Conservation (phyloP, 2,797 vertebrate species). For the Tadarida brasiliensis region DNA sequence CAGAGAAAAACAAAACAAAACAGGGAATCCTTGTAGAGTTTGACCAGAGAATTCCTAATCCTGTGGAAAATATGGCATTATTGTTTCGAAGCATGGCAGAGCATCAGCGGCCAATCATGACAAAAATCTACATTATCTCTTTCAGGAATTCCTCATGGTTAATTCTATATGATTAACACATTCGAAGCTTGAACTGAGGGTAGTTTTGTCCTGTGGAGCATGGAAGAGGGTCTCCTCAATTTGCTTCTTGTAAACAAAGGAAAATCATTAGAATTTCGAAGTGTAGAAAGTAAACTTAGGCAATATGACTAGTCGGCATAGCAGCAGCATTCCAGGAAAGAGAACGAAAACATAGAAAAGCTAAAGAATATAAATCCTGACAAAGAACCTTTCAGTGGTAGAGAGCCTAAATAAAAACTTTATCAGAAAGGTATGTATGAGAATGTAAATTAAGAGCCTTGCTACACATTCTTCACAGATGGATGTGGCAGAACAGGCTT, state of each 20-base stretch:
- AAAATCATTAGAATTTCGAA: not conserved
- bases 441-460: not conserved
- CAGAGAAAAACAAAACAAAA: not conserved
- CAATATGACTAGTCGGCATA: not conserved
- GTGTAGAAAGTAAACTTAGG: not conserved
- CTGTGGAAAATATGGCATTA: not conserved
- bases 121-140: not conserved
- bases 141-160: not conserved
- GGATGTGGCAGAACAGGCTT: not conserved
- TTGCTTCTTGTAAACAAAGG: not conserved
- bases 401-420: not conserved
- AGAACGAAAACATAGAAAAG: not conserved
- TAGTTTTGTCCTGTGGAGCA: not conserved
- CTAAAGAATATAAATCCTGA: conserved; percentile 25
- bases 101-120: not conserved
- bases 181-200: not conserved
- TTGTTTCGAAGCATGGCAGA: not conserved
- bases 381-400: not conserved
- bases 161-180: not conserved
- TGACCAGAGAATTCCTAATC: not conserved
- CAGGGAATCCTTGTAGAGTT: not conserved
- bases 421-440: not conserved
- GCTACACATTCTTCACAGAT: not conserved
- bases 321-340: not conserved
- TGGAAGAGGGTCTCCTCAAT: not conserved